Base-by-base conservation (phyloP, 30 jellyfish, hydroid and myxozoan species). In the Chironex yamaguchii region DNA sequence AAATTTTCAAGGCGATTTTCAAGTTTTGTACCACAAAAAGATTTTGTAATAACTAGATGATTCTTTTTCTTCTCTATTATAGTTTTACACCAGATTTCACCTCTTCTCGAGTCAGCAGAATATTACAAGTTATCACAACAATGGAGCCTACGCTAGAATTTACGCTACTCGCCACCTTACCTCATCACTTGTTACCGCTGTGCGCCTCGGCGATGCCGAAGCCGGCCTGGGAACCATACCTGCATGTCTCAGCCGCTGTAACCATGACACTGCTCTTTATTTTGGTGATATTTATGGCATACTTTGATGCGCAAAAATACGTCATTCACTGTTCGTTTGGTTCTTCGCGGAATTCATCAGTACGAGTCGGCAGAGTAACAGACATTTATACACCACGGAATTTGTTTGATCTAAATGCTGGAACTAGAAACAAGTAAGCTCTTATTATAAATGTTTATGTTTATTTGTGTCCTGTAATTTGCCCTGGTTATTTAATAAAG, bases 171-270 rank as follows among this genome's bases (percentile, higher is more conserved):
- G 99, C 99, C 9, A 89, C 99, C 0, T 83, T 95, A 9, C 99
- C 99, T 3, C 99, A 89, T 76, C 97, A 95, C 62, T 74, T 95
- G 86, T 91, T 95, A 72, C 89, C 98, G 24, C 88, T 95, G 58
- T 95, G 99, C 62, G 97, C 99, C 9, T 75, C 95, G 22, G 96
- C 97, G 0, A 63, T 95, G 28, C 99, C 98, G 3, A 74, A 97
- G 24, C 99, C 99, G 0, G 87, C 79, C 76, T 95, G 97, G 99
- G 99, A 95, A 58, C 99, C 99, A 11, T 95, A 95, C 69, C 52
- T 95, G 21, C 99, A 95, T 68, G 75, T 95, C 29, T 84, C 86
- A 27, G 97, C 97, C 11, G 97, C 99, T 3, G 50, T 95, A 1
- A 95, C 81, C 48, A 95, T 95, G 99, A 82, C 99, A 0, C 53